A percentile compares a stretch with the other conserved stretches of the same genome.
Conservation (phyloP, 1,140 invertebrate genomes). For the Magallana ariakensis region DNA sequence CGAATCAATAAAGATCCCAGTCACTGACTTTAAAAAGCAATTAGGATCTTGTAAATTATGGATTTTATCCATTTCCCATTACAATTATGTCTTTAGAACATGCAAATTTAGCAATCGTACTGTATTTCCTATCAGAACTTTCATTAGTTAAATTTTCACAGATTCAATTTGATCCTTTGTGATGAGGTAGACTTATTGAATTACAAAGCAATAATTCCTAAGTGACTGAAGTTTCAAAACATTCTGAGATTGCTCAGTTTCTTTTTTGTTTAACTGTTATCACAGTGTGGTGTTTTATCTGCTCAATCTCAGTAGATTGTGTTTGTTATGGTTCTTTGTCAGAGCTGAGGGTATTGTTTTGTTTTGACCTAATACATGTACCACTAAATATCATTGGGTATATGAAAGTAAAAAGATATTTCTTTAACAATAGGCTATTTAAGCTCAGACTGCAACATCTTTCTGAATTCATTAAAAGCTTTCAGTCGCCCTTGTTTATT, state of each 20-base stretch:
- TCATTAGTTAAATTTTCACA: constrained; percentile 39
- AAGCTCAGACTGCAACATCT: too few species aligned
- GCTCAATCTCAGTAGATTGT: too few species aligned
- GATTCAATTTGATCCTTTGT: constrained; percentile 22
- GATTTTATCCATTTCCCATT: constrained; percentile 37
- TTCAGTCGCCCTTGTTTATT: too few species aligned
- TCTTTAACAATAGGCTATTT: too few species aligned
- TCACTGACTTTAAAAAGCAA: constrained; percentile 31
- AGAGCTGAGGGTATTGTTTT: too few species aligned
- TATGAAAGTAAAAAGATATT: too few species aligned
- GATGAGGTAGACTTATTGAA: constrained; percentile 23
- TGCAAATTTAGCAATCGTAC: constrained; percentile 21
- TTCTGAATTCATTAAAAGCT: too few species aligned
- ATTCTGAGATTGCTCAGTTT: neutral
- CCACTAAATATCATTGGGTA: too few species aligned
- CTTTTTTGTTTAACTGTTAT: too few species aligned
- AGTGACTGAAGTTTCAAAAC: neutral
- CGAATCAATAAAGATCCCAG: constrained; percentile 34
- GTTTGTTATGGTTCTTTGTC: too few species aligned
- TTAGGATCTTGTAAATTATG: constrained; percentile 37
- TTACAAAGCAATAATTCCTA: constrained; percentile 10
- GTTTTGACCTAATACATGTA: too few species aligned
- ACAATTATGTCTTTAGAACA: constrained; percentile 38
- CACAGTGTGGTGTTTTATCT: too few species aligned
- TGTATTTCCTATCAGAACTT: constrained; percentile 20